Conservation (phyloP, 2,113 vertebrate genomes). For the Forbesichthys agassizii region DNA sequence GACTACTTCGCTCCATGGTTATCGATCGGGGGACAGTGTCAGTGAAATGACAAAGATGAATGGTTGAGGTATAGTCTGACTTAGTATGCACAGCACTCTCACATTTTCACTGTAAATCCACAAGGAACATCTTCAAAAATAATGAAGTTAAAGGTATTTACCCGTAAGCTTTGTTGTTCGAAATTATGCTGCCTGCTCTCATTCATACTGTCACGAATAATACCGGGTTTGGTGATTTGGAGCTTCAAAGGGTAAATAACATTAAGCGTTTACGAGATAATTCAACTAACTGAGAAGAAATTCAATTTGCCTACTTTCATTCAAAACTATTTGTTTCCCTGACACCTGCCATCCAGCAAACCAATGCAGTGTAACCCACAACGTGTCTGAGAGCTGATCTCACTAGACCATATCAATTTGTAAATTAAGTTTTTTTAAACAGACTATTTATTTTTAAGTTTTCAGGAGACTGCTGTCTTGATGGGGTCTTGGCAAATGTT, state of each 20-base stretch:
- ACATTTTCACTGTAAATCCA: background rate
- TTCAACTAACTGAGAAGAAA: slow-evolving; percentile 62
- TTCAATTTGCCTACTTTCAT: slow-evolving; percentile 75
- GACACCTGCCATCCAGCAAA: slow-evolving; percentile 68
- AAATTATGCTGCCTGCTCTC: too few relatives aligned
- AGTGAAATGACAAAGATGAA: slow-evolving; percentile 60
- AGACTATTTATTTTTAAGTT: slow-evolving; percentile 30
- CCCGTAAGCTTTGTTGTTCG: too few relatives aligned
- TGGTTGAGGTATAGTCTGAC: slow-evolving; percentile 28
- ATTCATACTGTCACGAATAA: slow-evolving; percentile 36
- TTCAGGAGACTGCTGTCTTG: slow-evolving; percentile 13
- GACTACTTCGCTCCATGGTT: slow-evolving; percentile 60
- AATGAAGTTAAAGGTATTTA: background rate
- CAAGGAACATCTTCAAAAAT: background rate
- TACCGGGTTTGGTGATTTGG: slow-evolving; percentile 47
- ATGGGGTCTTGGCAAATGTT: too few relatives aligned
- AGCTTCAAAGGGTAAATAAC: slow-evolving; percentile 40
- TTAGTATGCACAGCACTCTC: slow-evolving; percentile 31
- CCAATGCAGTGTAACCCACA: slow-evolving; percentile 65
- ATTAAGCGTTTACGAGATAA: slow-evolving; percentile 66
- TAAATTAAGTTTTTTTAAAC: slow-evolving; percentile 9
- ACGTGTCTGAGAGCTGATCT: slow-evolving; percentile 54
- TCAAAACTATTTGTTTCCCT: slow-evolving; percentile 63
- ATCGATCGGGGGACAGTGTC: slow-evolving; percentile 63
- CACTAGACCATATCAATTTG: slow-evolving; percentile 52